These are phyloP conservation scores for Lagodon rhomboides DNA, from an alignment of 2,797 vertebrate species.

Conservation along the genomic window DNA sequence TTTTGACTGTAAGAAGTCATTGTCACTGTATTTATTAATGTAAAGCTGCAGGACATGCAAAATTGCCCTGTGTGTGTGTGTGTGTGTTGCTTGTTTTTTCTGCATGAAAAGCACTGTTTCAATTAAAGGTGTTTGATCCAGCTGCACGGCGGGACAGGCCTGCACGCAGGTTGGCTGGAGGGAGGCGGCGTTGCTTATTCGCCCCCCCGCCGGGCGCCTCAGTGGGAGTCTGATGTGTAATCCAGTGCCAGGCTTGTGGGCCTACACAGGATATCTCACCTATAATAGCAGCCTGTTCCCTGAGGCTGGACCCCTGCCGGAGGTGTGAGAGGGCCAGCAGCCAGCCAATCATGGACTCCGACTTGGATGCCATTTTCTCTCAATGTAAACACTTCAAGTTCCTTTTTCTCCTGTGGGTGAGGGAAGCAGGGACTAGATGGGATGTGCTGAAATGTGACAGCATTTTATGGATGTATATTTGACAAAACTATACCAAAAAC, in stretches of 20 bases:
- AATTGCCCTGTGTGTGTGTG: conserved; percentile 2
- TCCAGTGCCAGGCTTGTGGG: conserved; percentile 67
- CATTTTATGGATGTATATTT: background rate
- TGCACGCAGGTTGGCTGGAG: conserved; percentile 45
- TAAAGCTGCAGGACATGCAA: conserved; percentile 7
- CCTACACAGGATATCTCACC: conserved; percentile 80
- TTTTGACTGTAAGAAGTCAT: background rate
- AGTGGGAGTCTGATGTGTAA: conserved; percentile 71
- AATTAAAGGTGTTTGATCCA: conserved; percentile 77
- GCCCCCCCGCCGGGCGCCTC: conserved; percentile 53
- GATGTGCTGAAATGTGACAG: background rate
- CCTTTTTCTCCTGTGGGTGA: background rate
- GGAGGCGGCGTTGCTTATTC: conserved; percentile 54
- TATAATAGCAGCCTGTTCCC: conserved; percentile 71
- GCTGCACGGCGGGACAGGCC: conserved; percentile 42
- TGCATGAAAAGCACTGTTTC: conserved; percentile 63
- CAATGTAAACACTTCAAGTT: background rate
- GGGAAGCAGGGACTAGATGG: background rate
- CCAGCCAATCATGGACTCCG: conserved; percentile 24
- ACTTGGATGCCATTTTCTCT: conserved; percentile 20
- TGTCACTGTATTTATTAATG: conserved; percentile 6
- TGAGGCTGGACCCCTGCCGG: conserved; percentile 59
- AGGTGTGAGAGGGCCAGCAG: conserved; percentile 62
- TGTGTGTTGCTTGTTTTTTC: conserved; percentile 36
- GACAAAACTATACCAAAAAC: background rate